phyloP scores from a whole-genome alignment of 2,113 vertebrate genomes.

The Psilopsiagon aurifrons region DNA sequence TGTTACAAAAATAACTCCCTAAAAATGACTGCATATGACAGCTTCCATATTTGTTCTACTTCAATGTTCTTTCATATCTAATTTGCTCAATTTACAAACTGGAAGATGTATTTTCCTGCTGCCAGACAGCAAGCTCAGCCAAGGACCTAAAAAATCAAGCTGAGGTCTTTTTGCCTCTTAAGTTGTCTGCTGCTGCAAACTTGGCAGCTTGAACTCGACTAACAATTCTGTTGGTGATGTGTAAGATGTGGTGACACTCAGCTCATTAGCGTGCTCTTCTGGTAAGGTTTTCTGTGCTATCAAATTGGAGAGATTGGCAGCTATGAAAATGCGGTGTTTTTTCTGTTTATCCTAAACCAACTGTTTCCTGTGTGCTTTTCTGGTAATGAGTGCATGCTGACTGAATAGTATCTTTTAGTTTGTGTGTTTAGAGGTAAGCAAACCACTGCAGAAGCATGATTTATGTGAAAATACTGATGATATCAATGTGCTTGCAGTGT shows the following conservation, averaged over 20 bases:
- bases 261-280: background rate
- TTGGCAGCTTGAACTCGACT: background rate
- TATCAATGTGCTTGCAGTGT: background rate
- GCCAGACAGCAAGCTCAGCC: slow-evolving; percentile 4
- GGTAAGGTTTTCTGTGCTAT: background rate
- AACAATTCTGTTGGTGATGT: background rate
- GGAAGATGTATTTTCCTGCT: slow-evolving; percentile 2
- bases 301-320: background rate
- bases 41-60: slow-evolving; percentile 34
- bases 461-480: background rate
- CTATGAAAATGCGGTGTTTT: background rate
- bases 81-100: slow-evolving; percentile 20
- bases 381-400: background rate
- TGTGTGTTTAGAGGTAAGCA: background rate
- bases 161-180: slow-evolving; percentile 1
- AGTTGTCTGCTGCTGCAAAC: background rate
- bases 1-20: background rate
- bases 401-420: background rate
- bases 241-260: background rate
- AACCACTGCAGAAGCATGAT: background rate
- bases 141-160: slow-evolving; percentile 1
- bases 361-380: background rate
- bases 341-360: background rate
- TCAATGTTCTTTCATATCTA: slow-evolving; percentile 40
- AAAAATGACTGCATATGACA: background rate